phyloP scores from a whole-genome alignment of 2,888 invertebrate genomes.

The Blomia tropicalis region DNA sequence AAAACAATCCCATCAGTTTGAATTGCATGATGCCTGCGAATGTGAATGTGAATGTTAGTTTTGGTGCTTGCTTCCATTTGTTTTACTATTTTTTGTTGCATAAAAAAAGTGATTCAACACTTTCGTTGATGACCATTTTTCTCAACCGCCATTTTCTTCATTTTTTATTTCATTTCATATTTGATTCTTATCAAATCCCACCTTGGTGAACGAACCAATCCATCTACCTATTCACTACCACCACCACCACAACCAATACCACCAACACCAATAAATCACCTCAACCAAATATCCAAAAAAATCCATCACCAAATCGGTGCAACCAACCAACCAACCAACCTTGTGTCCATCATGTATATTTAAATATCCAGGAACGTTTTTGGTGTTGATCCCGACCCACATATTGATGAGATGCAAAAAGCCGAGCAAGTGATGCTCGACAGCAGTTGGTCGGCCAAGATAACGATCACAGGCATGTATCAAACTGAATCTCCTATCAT shows the following conservation, averaged over 20 bases:
- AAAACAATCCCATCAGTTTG: background rate
- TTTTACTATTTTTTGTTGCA: too few species aligned
- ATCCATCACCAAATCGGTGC: too few species aligned
- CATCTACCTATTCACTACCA: background rate
- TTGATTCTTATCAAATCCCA: background rate
- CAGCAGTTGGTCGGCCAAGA: constrained; percentile 99
- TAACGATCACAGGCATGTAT: constrained; percentile 85
- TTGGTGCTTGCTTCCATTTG: too few species aligned
- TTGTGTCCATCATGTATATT: too few species aligned
- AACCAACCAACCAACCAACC: too few species aligned
- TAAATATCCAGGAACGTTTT: constrained; percentile 66
- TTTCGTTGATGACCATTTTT: too few species aligned
- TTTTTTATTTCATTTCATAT: background rate
- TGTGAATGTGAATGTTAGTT: too few species aligned
- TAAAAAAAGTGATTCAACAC: too few species aligned
- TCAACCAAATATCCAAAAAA: constrained; percentile 25
- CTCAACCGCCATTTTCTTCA: too few species aligned
- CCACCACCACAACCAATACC: background rate
- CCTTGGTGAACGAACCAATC: too few species aligned
- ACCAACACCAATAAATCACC: background rate
- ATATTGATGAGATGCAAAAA: constrained; percentile 93
- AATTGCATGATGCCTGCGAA: background rate
- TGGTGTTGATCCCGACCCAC: constrained; percentile 91
- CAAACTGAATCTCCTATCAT: too few species aligned
- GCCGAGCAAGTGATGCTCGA: constrained; percentile 94